These are phyloP conservation scores for Tenodera sinensis DNA, from an alignment of 2,888 invertebrate species.

Conservation along the genomic window DNA sequence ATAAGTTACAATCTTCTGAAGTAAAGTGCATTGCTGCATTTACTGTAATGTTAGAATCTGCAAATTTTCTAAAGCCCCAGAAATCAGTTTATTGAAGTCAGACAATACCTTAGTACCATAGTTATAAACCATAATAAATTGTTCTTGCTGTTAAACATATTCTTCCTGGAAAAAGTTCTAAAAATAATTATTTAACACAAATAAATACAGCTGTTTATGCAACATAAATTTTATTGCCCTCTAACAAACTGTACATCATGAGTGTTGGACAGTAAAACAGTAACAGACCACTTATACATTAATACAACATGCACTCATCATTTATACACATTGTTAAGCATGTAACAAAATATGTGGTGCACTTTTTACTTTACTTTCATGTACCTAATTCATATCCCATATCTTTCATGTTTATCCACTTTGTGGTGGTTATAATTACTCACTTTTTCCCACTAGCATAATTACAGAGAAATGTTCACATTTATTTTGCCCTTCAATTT, in stretches of 20 bases:
- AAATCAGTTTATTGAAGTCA: too few relatives aligned
- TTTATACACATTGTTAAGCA: background rate
- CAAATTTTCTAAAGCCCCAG: too few relatives aligned
- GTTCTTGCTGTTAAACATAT: too few relatives aligned
- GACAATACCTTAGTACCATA: too few relatives aligned
- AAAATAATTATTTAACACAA: background rate
- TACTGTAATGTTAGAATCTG: too few relatives aligned
- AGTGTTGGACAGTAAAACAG: background rate
- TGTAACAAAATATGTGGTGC: background rate
- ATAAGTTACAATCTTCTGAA: too few relatives aligned
- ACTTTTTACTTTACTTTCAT: background rate
- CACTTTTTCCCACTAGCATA: background rate
- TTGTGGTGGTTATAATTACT: background rate
- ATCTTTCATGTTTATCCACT: background rate
- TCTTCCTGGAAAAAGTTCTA: too few relatives aligned
- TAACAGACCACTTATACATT: background rate
- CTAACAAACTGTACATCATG: constrained; percentile 13
- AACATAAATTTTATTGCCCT: constrained; percentile 21
- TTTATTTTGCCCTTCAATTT: background rate
- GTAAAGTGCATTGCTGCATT: too few relatives aligned
- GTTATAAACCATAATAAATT: too few relatives aligned
- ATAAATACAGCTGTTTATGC: background rate
- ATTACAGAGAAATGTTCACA: background rate
- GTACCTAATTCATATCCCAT: background rate
- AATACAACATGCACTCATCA: background rate